phyloP scores from a whole-genome alignment of 2,797 vertebrate species.

The Pterois miles region DNA sequence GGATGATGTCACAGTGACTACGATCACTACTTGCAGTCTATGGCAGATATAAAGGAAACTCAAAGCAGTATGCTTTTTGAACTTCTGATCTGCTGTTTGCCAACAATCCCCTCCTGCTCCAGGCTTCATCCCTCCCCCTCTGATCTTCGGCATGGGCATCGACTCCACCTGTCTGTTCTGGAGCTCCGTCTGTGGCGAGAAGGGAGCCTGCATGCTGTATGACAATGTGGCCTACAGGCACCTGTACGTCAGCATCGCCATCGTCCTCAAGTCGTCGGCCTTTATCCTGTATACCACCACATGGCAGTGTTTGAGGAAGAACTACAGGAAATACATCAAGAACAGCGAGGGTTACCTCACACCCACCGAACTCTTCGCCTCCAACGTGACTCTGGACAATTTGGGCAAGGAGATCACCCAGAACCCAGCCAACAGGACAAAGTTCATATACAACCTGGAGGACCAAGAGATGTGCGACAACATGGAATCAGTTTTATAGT shows the following conservation, averaged over 20 bases:
- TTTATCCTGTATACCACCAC: conserved; percentile 96
- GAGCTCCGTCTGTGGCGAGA: conserved; percentile 95
- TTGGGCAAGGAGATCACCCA: conserved; percentile 91
- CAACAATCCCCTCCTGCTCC: conserved; percentile 8
- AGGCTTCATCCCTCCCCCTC: conserved; percentile 98
- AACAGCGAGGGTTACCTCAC: conserved; percentile 96
- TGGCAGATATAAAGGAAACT: conserved; percentile 20
- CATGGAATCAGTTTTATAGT: conserved; percentile 99
- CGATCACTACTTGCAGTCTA: background rate
- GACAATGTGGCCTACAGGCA: conserved; percentile 96
- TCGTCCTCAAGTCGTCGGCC: conserved; percentile 93
- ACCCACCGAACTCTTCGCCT: conserved; percentile 95
- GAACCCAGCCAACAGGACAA: conserved; percentile 91
- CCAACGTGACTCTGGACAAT: conserved; percentile 96
- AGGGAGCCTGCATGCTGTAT: conserved; percentile 94
- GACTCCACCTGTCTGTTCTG: conserved; percentile 99
- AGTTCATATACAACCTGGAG: conserved; percentile 99
- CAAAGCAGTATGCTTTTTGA: conserved; percentile 39
- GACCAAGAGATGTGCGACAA: conserved; percentile 94
- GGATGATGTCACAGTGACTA: no score
- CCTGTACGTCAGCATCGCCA: conserved; percentile 97
- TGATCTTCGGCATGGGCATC: conserved; percentile 98
- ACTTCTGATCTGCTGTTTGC: conserved; percentile 54
- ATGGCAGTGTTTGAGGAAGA: conserved; percentile 95
- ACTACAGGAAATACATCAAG: conserved; percentile 97